Base-by-base conservation (phyloP, 2,888 invertebrate genomes). In the Cryptops parisi region DNA sequence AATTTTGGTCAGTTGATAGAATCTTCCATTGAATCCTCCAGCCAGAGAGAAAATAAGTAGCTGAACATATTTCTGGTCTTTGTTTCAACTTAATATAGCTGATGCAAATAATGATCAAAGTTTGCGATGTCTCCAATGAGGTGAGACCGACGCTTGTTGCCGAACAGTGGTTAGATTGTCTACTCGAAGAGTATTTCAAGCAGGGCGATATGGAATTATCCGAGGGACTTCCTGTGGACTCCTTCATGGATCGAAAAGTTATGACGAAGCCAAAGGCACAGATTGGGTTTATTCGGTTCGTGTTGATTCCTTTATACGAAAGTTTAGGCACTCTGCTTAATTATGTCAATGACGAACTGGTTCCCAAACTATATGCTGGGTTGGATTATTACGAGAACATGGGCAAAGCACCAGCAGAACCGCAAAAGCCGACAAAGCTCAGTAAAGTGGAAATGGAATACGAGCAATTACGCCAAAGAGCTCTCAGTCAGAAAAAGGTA, bases 201-300 rank as follows among this genome's bases (percentile, higher is more conserved):
- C 82, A 83, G 68, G 82, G 82, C 67, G 85, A 85, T 61, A 79
- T 82, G 3, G 85, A 86, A 67, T 84, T 84, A 65, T 73, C 81
- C 25, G 84, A 84, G 68, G 85, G 85, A 9, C 72, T 86, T 58
- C 85, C 85, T 3, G 84, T 86, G 25, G 84, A 85, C 24, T 84
- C 86, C 0, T 85, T 86, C 66, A 86, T 86, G 85, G 86, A 86
- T 68, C 76, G 84, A 27, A 84, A 85, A 60, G 85, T 84, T 70
- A 82, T 85, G 52, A 84, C 84, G 55, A 85, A 84, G 66, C 82
- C 84, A 2, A 82, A 84, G 19, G 84, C 85, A 1, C 85, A 86
- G 67, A 47, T 47, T 4, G 24, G 47, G 52, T 86, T 86, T 70
- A 86, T 86, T 66, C 84, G 84, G 45, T 76, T 83, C 63, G 84